Base-by-base conservation (phyloP, 2,113 vertebrate species). In the Neomonachus schauinslandi region DNA sequence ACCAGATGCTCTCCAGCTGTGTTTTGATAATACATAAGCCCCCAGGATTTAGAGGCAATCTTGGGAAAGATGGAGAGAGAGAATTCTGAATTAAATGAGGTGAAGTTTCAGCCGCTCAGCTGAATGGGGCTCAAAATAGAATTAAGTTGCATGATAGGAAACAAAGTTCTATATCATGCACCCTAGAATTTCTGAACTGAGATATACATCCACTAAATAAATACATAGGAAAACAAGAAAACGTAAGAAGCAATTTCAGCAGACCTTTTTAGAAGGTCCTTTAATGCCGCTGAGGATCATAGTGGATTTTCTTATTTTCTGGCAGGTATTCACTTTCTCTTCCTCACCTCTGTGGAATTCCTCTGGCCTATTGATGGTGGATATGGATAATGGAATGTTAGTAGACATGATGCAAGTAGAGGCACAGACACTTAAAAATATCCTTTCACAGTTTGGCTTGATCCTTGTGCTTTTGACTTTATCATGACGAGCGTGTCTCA, bases 81-180 rank as follows among this genome's bases (percentile, higher is more conserved):
- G 88, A 76, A 95, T 84, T 94, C 57, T 96, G 84, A 83, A 91
- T 96, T 87, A 97, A 95, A 69, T 46, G 16, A 96, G 69, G 81
- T 94, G 71, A 96, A 57, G 36, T 93, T 94, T 53, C 88, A 95
- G 63, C 57, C 71, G n/a, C 42, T 96, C 24, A 6, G 33, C n/a
- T 39, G 33, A 95, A 63, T 84, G 13, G 26, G 39, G 15, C 63
- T 95, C 96, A 79, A 94, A 91, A 57, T 11, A 87, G 81, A 97
- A 91, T 74, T 69, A 96, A 84, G 63, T 46, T 90, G 42, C 49
- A 83, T 93, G 91, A 65, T 31, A 81, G 76, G 21, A 93, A 95
- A 88, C 69, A 85, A 71, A 49, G 36, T 74, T 67, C 26, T 36
- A 36, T 76, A 82, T 33, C 19, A 49, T 77, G 24, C 42, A 85